Percentiles rank a stretch among this genome's conserved stretches.
These are phyloP conservation scores for Lamprologus sp. DNA, from an alignment of 2,113 vertebrate species.

Conservation along the genomic window DNA sequence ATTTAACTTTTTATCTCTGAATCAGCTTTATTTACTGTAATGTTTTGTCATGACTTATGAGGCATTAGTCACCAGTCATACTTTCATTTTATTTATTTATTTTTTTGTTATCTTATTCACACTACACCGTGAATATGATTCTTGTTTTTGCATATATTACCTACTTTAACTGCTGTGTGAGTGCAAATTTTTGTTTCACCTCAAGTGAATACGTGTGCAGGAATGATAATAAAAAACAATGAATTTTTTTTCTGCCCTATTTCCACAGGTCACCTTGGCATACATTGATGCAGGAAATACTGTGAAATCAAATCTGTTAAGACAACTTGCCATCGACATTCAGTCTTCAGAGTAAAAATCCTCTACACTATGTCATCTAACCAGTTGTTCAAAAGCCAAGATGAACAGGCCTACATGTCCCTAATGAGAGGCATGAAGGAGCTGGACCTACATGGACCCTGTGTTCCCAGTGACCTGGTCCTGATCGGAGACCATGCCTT, in stretches of 20 bases:
- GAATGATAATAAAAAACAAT: background rate
- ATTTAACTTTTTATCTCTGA: background rate
- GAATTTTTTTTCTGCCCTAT: background rate
- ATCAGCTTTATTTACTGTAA: background rate
- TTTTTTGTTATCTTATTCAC: background rate
- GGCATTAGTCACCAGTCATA: background rate
- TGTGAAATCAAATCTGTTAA: background rate
- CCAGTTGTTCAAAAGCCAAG: background rate
- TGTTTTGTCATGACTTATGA: background rate
- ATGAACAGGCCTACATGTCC: slow-evolving; percentile 30
- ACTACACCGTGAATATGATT: accelerated
- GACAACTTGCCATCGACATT: background rate
- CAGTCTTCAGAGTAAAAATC: background rate
- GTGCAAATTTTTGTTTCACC: accelerated
- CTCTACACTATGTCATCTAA: slow-evolving; percentile 1
- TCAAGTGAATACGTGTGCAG: background rate
- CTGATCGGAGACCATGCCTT: slow-evolving; percentile 53
- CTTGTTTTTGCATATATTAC: background rate
- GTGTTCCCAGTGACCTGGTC: slow-evolving; percentile 56
- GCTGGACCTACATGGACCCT: slow-evolving; percentile 44
- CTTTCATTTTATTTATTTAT: background rate
- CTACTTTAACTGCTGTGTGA: background rate
- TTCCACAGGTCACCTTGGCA: background rate
- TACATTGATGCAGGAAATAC: background rate
- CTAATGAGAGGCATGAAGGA: slow-evolving; percentile 56